Evolutionary conservation across 2,113 vertebrate species (phyloP).

Genomic region (Hoplias malabaricus): DNA sequence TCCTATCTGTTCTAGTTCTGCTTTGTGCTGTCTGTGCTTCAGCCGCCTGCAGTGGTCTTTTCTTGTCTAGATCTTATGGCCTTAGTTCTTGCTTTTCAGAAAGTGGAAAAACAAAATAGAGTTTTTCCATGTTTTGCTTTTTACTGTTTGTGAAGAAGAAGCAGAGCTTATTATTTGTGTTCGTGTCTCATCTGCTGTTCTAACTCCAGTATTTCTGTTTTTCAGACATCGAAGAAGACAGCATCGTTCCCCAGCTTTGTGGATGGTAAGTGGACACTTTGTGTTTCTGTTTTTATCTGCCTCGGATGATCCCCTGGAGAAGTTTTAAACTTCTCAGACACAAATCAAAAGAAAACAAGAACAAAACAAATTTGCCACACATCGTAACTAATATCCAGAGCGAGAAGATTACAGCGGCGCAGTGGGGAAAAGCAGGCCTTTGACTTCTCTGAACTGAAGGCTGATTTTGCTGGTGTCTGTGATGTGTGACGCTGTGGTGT

Average conservation of each 20-base stretch:
- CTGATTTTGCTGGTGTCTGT: not conserved
- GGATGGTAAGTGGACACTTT: conserved; percentile 84
- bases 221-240: conserved; percentile 89
- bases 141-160: not conserved
- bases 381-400: conserved; percentile 6
- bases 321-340: conserved; percentile 10
- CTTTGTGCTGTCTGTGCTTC: too few relatives aligned
- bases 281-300: conserved; percentile 10
- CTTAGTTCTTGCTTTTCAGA: not conserved
- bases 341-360: conserved; percentile 24
- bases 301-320: not conserved
- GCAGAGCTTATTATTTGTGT: not conserved
- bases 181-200: not conserved
- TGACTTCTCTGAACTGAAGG: conserved; percentile 25
- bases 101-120: too few relatives aligned
- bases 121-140: not conserved
- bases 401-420: conserved; percentile 1
- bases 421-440: not conserved
- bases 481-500: conserved; percentile 8
- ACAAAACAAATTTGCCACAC: conserved; percentile 10
- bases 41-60: too few relatives aligned
- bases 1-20: too few relatives aligned
- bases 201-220: conserved; percentile 53
- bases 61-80: too few relatives aligned
- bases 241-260: conserved; percentile 96